Conservation (phyloP, 2,113 vertebrate species). For the Puffinus mauretanicus region DNA sequence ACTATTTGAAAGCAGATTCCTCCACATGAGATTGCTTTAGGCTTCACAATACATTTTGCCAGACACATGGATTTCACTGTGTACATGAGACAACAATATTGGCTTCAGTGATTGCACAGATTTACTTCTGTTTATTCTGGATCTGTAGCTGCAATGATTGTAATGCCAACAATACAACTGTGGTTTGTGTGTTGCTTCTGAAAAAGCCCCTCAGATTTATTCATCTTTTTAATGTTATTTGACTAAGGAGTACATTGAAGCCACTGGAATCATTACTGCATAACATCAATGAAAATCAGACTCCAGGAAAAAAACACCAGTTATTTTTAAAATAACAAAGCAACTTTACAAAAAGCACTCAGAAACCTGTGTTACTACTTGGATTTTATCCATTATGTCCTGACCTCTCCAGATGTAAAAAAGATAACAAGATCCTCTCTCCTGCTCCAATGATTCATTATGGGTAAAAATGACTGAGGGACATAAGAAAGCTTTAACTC, state of each 20-base stretch:
- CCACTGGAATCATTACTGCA: not conserved
- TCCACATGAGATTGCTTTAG: not conserved
- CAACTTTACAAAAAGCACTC: not conserved
- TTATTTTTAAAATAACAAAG: not conserved
- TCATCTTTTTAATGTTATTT: not conserved
- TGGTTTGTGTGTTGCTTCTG: not conserved
- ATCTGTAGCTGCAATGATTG: not conserved
- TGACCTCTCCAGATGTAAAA: not conserved
- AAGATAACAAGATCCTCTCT: not conserved
- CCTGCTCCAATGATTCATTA: not conserved
- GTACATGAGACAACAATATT: not conserved
- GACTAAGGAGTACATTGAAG: not conserved
- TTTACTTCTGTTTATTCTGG: constrained; percentile 3
- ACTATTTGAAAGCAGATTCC: not conserved
- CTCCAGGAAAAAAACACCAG: not conserved
- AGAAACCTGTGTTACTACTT: not conserved
- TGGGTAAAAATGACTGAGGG: not conserved
- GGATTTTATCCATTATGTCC: not conserved
- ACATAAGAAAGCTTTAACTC: not conserved
- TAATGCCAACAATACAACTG: not conserved
- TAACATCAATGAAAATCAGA: not conserved
- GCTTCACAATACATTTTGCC: not conserved
- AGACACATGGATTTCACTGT: not conserved
- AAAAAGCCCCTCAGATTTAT: not conserved
- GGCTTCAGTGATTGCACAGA: not conserved